phyloP scores from a whole-genome alignment of 2,888 invertebrate genomes.

The Caenorhabditis sp. region DNA sequence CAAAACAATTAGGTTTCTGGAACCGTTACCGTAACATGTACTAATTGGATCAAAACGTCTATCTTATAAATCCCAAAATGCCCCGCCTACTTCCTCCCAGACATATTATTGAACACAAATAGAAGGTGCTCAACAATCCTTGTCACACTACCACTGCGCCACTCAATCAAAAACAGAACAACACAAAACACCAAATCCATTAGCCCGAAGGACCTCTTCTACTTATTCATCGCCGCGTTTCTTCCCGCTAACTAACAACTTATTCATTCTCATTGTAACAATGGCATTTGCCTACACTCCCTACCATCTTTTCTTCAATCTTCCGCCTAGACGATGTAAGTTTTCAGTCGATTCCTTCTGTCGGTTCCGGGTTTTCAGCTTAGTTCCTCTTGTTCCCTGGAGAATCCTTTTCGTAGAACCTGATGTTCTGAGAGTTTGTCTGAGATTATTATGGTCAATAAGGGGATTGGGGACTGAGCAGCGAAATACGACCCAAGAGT shows the following conservation, averaged over 20 bases:
- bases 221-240: neutral
- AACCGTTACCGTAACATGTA: slow-evolving; percentile 29
- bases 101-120: slow-evolving; percentile 41
- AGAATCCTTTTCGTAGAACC: no score
- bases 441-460: no score
- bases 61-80: neutral
- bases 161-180: slow-evolving; percentile 49
- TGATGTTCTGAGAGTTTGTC: neutral
- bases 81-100: slow-evolving; percentile 29
- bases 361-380: neutral
- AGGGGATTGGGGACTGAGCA: no score
- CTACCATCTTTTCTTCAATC: slow-evolving; percentile 59
- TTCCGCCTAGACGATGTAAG: slow-evolving; percentile 57
- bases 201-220: slow-evolving; percentile 24
- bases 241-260: slow-evolving; percentile 8
- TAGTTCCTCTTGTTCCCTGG: no score
- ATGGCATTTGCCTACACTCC: slow-evolving; percentile 57
- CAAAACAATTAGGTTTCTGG: no score
- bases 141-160: slow-evolving; percentile 3
- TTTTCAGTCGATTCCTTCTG: slow-evolving; percentile 11
- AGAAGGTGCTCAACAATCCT: slow-evolving; percentile 49
- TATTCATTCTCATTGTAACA: slow-evolving; percentile 29
- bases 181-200: slow-evolving; percentile 36
- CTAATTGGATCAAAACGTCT: slow-evolving; percentile 33
- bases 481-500: no score